A percentile compares a stretch with the other conserved stretches of the same genome.
Conservation (phyloP, 1,140 invertebrate species). For the Leptinotarsa lineolata region DNA sequence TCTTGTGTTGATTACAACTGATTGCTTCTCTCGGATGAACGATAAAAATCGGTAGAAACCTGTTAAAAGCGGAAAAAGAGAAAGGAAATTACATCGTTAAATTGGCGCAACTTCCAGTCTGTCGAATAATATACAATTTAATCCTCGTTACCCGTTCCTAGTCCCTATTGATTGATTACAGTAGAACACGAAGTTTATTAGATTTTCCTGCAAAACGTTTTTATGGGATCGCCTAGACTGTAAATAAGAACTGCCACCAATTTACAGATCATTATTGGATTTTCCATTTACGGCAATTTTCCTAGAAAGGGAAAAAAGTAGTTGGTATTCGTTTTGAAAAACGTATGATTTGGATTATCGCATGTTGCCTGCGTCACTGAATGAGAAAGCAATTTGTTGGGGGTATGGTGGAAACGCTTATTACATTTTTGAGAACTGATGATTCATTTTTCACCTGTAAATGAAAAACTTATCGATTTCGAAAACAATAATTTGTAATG, state of each 20-base stretch:
- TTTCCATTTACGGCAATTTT: no score
- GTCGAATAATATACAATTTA: conserved; percentile 10
- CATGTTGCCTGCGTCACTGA: no score
- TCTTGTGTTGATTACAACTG: not conserved
- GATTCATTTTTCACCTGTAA: no score
- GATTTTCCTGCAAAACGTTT: not conserved
- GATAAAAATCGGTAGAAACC: not conserved
- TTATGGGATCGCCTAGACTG: not conserved
- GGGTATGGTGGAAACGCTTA: no score
- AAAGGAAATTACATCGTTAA: conserved; percentile 19
- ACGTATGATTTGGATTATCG: no score
- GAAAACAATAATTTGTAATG: no score
- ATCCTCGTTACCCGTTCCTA: conserved; percentile 4
- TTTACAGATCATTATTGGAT: not conserved
- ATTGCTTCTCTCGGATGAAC: not conserved
- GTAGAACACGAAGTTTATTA: conserved; percentile 5
- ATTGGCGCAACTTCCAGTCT: not conserved
- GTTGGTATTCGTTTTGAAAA: no score
- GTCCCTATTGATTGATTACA: conserved; percentile 14
- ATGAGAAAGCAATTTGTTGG: no score
- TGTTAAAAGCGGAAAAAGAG: conserved; percentile 1
- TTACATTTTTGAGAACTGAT: no score
- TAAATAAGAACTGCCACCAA: not conserved
- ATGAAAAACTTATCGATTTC: no score
- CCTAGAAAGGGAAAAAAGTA: no score